phyloP scores from a whole-genome alignment of 2,113 vertebrate genomes.

The Sigmodon hispidus region DNA sequence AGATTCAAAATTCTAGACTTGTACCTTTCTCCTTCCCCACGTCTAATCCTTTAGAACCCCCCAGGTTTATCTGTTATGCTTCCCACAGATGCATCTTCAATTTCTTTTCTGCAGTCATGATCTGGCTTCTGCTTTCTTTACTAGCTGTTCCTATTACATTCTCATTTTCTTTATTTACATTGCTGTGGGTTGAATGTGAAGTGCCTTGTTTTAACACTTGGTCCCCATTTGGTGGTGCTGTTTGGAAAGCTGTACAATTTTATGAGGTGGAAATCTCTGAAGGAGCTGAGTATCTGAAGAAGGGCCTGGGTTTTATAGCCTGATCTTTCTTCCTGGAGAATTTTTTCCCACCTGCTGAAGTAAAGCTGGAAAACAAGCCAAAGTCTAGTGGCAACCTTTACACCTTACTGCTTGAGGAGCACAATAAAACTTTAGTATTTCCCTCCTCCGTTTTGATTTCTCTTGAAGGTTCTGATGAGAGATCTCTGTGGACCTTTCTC shows the following conservation, averaged over 20 bases:
- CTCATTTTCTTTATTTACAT: background rate
- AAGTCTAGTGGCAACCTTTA: background rate
- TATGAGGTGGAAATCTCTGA: background rate
- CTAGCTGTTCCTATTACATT: background rate
- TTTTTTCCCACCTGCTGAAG: background rate
- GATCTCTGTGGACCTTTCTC: background rate
- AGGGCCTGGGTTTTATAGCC: background rate
- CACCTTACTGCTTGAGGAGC: background rate
- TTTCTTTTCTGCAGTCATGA: background rate
- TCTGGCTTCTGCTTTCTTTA: background rate
- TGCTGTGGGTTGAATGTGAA: background rate
- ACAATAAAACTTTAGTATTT: background rate
- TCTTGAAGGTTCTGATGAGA: background rate
- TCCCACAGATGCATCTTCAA: background rate
- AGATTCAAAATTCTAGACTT: background rate
- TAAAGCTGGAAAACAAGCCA: background rate
- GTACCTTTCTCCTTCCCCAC: background rate
- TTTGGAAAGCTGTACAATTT: background rate
- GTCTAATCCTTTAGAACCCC: background rate
- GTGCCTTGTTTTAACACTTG: background rate
- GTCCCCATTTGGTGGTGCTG: background rate
- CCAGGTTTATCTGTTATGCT: background rate
- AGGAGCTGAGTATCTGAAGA: background rate
- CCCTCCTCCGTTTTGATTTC: background rate
- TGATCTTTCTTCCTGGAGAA: background rate